Conservation (phyloP, 2,888 invertebrate genomes). For the Eumerus sabulonum region DNA sequence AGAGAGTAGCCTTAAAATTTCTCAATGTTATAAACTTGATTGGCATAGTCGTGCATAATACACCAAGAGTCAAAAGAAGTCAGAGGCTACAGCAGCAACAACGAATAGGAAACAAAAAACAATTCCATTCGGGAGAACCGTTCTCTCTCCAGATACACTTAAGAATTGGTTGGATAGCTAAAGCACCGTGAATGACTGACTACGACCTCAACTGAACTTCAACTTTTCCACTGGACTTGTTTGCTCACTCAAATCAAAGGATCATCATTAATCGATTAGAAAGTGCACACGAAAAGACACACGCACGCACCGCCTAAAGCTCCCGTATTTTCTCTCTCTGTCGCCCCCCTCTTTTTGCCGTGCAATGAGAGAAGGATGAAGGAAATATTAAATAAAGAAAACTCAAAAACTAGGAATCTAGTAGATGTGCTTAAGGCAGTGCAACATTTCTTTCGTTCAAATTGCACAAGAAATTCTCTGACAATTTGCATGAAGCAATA, state of each 20-base stretch:
- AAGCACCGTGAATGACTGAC: constrained; percentile 59
- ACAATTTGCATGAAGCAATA: not conserved
- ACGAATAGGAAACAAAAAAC: not conserved
- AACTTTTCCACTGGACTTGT: constrained; percentile 66
- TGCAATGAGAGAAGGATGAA: not conserved
- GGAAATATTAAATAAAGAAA: too few species aligned
- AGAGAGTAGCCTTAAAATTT: not conserved
- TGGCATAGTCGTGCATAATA: constrained; percentile 29
- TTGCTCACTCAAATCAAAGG: constrained; percentile 67
- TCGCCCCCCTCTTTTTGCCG: too few species aligned
- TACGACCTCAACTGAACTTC: constrained; percentile 65
- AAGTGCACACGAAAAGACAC: constrained; percentile 60
- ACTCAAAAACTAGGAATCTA: not conserved
- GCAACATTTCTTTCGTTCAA: too few species aligned
- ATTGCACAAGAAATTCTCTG: too few species aligned
- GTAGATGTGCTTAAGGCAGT: not conserved
- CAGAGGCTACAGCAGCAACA: too few species aligned
- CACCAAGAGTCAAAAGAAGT: not conserved
- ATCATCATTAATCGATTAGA: constrained; percentile 69
- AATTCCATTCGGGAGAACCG: not conserved
- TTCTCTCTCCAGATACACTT: constrained; percentile 29
- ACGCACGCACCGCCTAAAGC: constrained; percentile 12
- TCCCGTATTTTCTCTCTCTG: not conserved
- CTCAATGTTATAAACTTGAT: constrained; percentile 38
- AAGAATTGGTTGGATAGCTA: constrained; percentile 51